Base-by-base conservation (phyloP, 1,140 invertebrate genomes). In the Penaeus indicus region DNA sequence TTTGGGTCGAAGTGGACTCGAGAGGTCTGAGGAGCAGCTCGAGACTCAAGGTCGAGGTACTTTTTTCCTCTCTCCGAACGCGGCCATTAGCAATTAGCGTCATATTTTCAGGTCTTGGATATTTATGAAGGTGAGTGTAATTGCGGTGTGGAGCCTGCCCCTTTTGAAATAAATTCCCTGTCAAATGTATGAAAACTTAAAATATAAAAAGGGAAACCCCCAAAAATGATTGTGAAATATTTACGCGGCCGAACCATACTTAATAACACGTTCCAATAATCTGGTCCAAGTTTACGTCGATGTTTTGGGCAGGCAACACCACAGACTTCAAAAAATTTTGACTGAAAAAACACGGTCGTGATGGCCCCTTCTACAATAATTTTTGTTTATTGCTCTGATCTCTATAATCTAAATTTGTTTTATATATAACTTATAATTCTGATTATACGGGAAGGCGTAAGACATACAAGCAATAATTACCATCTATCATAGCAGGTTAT, bases 341-440 rank as follows among this genome's bases (percentile, higher is more conserved):
- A 27, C 32, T 25, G 67, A 67, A 87, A 72, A 60, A 81, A 82
- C 78, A 54, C 78, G 85, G 32, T 82, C 78, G 85, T 87, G 85
- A 72, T 64, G 85, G 25, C 61, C 38, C 22, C 78, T 80, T 87
- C 85, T 47, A 25, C 62, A 64, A 38, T 82, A 81, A 81, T 86
- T 81, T 47, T 72, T 72, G 21, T 82, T 81, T 87, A 87, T 32
- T 25, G 27, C 63, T 69, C 78, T 87, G 85, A 87, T 82, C 85
- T 72, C 85, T 82, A 87, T 87, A 60, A 87, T 87, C 79, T 87
- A 82, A 81, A 87, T 82, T 87, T 87, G 85, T 81, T 87, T 87
- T 87, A 87, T 79, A 87, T 87, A 87, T 67, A 87, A 67, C 21
- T 87, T 87, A 67, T 72, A 87, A 69, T 87, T 87, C 72, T 81